These are phyloP conservation scores for Leptinotarsa lineolata DNA, from an alignment of 1,140 invertebrate species.

Conservation along the genomic window DNA sequence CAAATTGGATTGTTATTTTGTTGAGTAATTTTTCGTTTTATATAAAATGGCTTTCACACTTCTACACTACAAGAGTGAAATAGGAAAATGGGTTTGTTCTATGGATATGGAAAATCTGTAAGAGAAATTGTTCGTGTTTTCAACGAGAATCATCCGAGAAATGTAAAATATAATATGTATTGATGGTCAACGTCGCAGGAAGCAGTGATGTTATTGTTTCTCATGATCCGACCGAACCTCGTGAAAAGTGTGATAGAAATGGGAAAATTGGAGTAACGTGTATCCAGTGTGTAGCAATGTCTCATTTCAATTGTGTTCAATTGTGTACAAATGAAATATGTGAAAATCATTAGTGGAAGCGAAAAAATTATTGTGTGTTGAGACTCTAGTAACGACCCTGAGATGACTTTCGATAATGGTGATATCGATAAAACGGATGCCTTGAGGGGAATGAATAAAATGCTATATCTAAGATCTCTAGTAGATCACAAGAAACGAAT, in stretches of 20 bases:
- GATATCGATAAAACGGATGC: neutral
- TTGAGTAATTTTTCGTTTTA: no score
- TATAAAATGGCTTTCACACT: no score
- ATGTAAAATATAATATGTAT: no score
- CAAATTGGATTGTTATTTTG: no score
- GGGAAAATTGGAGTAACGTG: neutral
- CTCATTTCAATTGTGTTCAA: neutral
- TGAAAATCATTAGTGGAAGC: slow-evolving; percentile 6
- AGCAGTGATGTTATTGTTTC: neutral
- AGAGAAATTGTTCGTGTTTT: no score
- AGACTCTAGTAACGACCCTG: neutral
- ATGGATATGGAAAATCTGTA: no score
- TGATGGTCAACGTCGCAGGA: neutral
- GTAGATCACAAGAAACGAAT: neutral
- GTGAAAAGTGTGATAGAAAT: neutral
- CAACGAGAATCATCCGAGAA: no score
- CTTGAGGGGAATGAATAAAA: neutral
- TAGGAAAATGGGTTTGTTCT: no score
- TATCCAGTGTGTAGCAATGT: neutral
- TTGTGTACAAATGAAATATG: neutral
- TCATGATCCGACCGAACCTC: neutral
- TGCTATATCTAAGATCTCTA: neutral
- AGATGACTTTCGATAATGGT: neutral
- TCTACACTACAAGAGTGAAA: no score
- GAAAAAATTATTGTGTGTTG: neutral